Evolutionary conservation across 2,888 invertebrate genomes (phyloP).

Genomic region (Nasonia oneida): DNA sequence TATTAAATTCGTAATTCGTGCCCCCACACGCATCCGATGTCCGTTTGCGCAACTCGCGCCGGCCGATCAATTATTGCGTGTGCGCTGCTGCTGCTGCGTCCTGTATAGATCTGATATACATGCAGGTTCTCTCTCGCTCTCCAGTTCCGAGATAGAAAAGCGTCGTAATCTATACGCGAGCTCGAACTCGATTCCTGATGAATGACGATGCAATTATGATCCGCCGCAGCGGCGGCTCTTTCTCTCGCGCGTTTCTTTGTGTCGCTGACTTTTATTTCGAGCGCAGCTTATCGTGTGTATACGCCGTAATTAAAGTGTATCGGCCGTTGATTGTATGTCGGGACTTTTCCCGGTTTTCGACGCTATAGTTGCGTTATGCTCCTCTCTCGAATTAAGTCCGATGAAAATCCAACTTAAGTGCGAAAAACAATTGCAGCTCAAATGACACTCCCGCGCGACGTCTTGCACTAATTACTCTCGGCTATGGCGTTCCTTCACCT

Average conservation of each 20-base stretch:
- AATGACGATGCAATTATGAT: constrained; percentile 73
- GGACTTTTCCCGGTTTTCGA: neutral
- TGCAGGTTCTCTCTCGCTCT: neutral
- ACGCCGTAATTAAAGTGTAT: constrained; percentile 32
- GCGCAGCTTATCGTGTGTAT: constrained; percentile 6
- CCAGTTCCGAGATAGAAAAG: constrained; percentile 2
- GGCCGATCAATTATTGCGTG: constrained; percentile 42
- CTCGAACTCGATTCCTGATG: constrained; percentile 68
- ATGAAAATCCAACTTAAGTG: neutral
- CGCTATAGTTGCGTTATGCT: no score
- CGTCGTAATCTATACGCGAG: constrained; percentile 21
- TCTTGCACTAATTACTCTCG: constrained; percentile 21
- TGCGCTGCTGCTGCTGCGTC: neutral
- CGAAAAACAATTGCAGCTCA: constrained; percentile 1
- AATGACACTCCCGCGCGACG: constrained; percentile 1
- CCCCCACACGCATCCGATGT: neutral
- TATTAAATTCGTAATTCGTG: constrained; percentile 52
- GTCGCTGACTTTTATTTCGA: constrained; percentile 6
- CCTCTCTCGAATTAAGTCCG: no score
- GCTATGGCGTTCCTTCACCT: neutral
- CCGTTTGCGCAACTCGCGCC: constrained; percentile 31
- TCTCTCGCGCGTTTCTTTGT: constrained; percentile 33
- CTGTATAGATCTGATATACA: constrained; percentile 36
- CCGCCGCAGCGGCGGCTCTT: constrained; percentile 52
- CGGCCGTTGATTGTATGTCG: neutral